Evolutionary conservation across 1,140 invertebrate species (phyloP), one percentile per base, ranked within the genome.

Genomic region (Drosophila ogumai): DNA sequence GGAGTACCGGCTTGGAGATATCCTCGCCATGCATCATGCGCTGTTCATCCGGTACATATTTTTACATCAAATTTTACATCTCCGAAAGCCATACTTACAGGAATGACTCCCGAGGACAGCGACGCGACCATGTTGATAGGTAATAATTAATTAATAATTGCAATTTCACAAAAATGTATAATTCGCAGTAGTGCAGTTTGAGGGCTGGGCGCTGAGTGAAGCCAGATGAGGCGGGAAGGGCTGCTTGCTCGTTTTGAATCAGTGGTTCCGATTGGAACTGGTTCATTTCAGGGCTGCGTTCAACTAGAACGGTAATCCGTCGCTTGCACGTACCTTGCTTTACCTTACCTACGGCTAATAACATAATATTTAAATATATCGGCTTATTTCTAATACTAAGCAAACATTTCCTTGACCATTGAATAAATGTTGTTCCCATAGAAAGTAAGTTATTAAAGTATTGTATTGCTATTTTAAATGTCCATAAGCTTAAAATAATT

Each of bases 1-100:
- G 96, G 69, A 97, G 93, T 28, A 97, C 92, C 2, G 96, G 96
- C 49, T 95, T 94, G 6, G 94, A 91, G 67, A 95, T 94, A 57
- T 95, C 94, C 9, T 94, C 94, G 6, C 95, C 85, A 22, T 76
- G 41, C 85, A 90, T 90, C 3, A 90, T 90, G 49, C 81, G 85
- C 85, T 90, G 34, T 7, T 3, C 17, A 15, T 1, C 5, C 9
- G 17, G 40, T 43, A 54, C 0, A 36, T 28, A 41, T 31, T 19
- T 25, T 10, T 1, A 25, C 1, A 41, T 22, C 1, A 22, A 38
- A 31, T 10, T 4, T 12, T 46, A 3, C 7, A 43, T 25, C 13
- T 17, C 12, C 6, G 17, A 13, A 5, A 3, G 28, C 3, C 22
- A 44, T 34, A 78, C 76, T 79, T 58, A 79, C 76, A 25, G 34